Evolutionary conservation across 2,797 vertebrate species (phyloP), one percentile per base, ranked within the genome.

Genomic region (Morelia viridis): DNA sequence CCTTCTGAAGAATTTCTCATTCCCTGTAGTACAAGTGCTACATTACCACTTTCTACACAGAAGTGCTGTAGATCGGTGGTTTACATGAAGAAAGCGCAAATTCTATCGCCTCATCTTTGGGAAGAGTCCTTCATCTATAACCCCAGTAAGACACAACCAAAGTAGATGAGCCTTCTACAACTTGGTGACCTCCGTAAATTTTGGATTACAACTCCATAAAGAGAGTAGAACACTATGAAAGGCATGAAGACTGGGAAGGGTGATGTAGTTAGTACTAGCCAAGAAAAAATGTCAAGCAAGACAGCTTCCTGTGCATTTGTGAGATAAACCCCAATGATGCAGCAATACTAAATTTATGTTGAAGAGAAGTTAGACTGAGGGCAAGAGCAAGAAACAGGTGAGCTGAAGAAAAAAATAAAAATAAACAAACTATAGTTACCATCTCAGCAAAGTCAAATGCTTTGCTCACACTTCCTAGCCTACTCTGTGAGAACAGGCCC

Each of bases 401-500:
- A 46, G 80, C 5, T 60, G 28, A 7, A 31, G 61, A 71, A 24
- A 28, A 85, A 50, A 11, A 24, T 9, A 22, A 76, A 41, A 76
- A 22, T 11, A 80, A 80, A 80, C 35, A 80, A 80, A 46, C 1
- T 13, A 19, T 10, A 64, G 53, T 46, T 15, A 53, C 56, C 58
- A 84, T 31, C n/a, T 26, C 85, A 76, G 35, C 19, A 50, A 61
- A 64, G 26, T 28, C 9, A 85, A 50, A 2, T 0, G 7, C 15
- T 58, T 87, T 41, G 83, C 56, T 90, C n/a, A 50, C 53, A 13
- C 19, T 89, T 84, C 58, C 68, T 84, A 64, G 62, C 85, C 89
- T 31, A 68, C 31, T 94, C 89, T 46, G 94, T 93, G 93, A 92
- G 95, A 96, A 92, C 24, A 92, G 95, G 93, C 93, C 88, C 94